Evolutionary conservation across 1,140 invertebrate genomes (phyloP), one percentile per base, ranked within the genome.

Genomic region (Zaprionus camerounensis): DNA sequence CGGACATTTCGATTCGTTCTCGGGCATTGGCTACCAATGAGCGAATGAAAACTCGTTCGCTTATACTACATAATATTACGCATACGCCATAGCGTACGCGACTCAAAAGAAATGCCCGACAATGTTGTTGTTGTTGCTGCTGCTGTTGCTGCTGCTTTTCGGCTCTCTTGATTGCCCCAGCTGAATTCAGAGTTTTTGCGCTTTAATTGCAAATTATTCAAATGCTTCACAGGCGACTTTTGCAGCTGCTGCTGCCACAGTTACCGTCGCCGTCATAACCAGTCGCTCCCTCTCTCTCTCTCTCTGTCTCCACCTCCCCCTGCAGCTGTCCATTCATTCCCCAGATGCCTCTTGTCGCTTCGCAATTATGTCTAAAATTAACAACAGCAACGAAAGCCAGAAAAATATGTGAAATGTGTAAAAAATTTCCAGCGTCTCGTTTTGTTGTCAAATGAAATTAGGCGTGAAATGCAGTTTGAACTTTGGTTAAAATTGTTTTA

Each of bases 121-220:
- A 22, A 31, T 26, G 3, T 55, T 26, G 51, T 20, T 61, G 44
- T 71, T 62, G 66, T 51, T 80, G 62, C 55, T 65, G 57, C 57
- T 41, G 36, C 6, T 63, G 38, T n/a, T 24, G 38, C 3, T 44
- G 38, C 38, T 41, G 38, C 38, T 58, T 71, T n/a, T 26, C 28
- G 6, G 15, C 15, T 34, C 46, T 22, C 5, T 44, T 51, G 73
- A 20, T 71, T 58, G 56, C 66, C 38, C 68, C 26, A 56, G 83
- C 76, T 84, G 76, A 70, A 71, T 87, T 77, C 76, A 78, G 78
- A 76, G 66, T 84, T 83, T 84, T 74, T 63, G 58, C 66, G 38
- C 24, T 76, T 76, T 76, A 90, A 88, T 88, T 88, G 85, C 84
- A 88, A 88, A 88, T 88, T 88, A 88, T 88, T 88, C 84, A 88